Evolutionary conservation across 2,888 invertebrate genomes (phyloP).

Genomic region (Lasioglossum vierecki): DNA sequence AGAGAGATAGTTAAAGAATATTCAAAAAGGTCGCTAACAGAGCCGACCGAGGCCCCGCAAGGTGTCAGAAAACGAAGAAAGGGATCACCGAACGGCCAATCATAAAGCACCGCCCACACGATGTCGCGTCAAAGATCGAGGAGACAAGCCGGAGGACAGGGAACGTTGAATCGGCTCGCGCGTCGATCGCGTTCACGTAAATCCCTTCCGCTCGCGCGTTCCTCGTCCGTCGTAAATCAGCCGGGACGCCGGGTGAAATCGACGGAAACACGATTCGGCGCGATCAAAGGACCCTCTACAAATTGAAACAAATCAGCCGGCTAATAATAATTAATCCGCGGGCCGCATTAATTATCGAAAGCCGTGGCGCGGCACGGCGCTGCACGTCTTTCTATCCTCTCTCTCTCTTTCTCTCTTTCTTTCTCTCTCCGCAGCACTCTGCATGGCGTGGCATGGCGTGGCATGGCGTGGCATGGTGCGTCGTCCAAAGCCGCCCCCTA

Average conservation of each 20-base stretch:
- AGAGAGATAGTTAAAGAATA: not conserved
- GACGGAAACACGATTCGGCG: conserved; percentile 80
- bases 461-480: conserved; percentile 22
- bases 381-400: not conserved
- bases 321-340: conserved; percentile 83
- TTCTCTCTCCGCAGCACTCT: not conserved
- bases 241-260: conserved; percentile 70
- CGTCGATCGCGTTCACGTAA: conserved; percentile 49
- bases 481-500: conserved; percentile 11
- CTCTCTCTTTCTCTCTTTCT: not conserved
- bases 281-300: conserved; percentile 80
- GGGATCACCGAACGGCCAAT: not conserved
- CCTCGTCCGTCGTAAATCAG: conserved; percentile 65
- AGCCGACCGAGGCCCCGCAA: not conserved
- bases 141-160: conserved; percentile 21
- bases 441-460: conserved; percentile 1
- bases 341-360: conserved; percentile 78
- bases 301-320: conserved; percentile 82
- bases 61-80: conserved; percentile 10
- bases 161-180: conserved; percentile 15
- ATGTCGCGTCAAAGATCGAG: conserved; percentile 13
- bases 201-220: conserved; percentile 37
- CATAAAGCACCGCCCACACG: conserved; percentile 26
- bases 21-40: not conserved
- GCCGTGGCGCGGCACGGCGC: conserved; percentile 23